These are phyloP conservation scores for Hanleya hanleyi DNA, from an alignment of 2,888 invertebrate genomes.

Conservation along the genomic window DNA sequence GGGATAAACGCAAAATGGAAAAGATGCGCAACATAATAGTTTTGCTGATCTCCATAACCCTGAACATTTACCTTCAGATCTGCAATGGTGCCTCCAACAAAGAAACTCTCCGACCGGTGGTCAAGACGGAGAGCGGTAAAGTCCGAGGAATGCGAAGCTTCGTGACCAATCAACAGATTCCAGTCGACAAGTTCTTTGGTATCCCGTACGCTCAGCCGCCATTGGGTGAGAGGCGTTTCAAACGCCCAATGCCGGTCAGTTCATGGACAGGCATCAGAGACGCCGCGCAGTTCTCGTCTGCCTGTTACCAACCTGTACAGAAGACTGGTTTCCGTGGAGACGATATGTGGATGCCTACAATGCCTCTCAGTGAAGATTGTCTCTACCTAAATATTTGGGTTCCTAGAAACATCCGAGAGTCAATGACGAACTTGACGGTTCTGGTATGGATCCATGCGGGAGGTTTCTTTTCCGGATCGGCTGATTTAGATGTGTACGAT, in stretches of 20 bases:
- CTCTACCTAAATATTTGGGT: slow-evolving; percentile 97
- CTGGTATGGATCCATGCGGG: slow-evolving; percentile 96
- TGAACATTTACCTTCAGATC: too few relatives aligned
- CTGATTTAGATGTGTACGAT: slow-evolving; percentile 79
- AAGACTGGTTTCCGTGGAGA: background rate
- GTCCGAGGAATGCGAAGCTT: background rate
- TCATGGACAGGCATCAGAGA: background rate
- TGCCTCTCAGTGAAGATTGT: slow-evolving; percentile 95
- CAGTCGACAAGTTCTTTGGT: background rate
- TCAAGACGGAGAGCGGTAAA: too few relatives aligned
- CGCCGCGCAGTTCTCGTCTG: background rate
- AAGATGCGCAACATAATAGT: too few relatives aligned
- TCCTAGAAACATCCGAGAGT: slow-evolving; percentile 75
- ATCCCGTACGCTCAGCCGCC: background rate
- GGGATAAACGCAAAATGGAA: too few relatives aligned
- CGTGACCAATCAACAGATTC: background rate
- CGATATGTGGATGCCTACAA: slow-evolving; percentile 98
- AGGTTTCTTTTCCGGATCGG: slow-evolving; percentile 93
- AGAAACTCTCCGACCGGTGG: too few relatives aligned
- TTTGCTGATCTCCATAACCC: too few relatives aligned
- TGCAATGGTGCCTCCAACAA: too few relatives aligned
- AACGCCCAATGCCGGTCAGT: background rate
- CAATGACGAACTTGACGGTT: slow-evolving; percentile 78
- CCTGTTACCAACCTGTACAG: background rate
- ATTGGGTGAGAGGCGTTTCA: background rate